A percentile compares a stretch with the other conserved stretches of the same genome.
Conservation (phyloP, 2,113 vertebrate genomes). For the Cichladusa arquata region DNA sequence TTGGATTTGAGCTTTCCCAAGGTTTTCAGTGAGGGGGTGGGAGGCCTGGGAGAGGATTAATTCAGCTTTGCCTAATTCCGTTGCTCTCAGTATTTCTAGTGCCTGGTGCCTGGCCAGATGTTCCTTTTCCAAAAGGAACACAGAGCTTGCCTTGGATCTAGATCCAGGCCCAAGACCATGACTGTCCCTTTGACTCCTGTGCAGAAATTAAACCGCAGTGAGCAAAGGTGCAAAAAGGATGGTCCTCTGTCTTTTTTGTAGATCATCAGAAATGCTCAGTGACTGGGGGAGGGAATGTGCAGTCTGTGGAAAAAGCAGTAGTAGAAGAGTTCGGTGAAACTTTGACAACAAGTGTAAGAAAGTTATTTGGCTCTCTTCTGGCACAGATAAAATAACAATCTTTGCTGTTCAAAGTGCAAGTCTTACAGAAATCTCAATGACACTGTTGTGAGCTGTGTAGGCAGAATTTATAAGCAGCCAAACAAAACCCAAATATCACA, state of each 20-base stretch:
- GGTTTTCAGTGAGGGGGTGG: background rate
- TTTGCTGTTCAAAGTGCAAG: background rate
- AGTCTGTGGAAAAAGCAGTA: background rate
- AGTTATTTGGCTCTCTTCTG: background rate
- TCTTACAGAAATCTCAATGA: background rate
- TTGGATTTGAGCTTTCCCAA: conserved; percentile 43
- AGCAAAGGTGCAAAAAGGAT: background rate
- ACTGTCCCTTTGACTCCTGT: background rate
- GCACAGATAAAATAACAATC: background rate
- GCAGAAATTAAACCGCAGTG: background rate
- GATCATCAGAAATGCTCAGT: background rate
- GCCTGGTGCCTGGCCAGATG: background rate
- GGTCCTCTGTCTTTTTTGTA: background rate
- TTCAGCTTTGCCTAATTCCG: background rate
- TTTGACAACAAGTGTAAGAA: background rate
- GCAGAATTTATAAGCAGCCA: background rate
- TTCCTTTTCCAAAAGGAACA: background rate
- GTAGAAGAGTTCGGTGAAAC: background rate
- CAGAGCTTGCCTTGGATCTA: background rate
- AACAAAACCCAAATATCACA: background rate
- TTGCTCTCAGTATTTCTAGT: background rate
- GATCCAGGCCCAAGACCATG: background rate
- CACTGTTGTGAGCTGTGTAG: background rate
- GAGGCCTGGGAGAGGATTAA: background rate
- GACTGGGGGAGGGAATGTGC: background rate